Evolutionary conservation across 2,797 vertebrate genomes (phyloP).

Genomic region (Malurus leucopterus): DNA sequence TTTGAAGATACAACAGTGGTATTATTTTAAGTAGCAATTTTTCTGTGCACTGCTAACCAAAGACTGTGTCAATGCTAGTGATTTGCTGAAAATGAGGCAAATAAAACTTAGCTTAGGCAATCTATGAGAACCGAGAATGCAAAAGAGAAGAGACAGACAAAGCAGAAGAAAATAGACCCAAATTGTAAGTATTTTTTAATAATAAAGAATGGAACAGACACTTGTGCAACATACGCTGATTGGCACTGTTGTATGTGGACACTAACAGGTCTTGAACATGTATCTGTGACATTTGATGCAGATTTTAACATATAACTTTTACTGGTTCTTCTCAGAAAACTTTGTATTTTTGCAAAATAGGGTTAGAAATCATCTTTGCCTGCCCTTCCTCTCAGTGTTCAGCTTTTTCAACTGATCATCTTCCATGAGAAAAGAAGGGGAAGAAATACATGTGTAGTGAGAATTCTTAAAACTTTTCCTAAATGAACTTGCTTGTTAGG

Average conservation of each 20-base stretch:
- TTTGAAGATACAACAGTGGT: neutral
- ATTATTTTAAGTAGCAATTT: neutral
- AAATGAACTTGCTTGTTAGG: neutral
- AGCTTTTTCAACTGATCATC: neutral
- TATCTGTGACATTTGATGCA: neutral
- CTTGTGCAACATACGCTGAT: neutral
- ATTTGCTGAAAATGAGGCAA: slow-evolving; percentile 18
- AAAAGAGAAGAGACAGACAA: neutral
- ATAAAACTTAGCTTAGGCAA: neutral
- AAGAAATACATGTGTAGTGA: neutral
- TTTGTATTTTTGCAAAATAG: neutral
- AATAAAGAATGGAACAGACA: neutral
- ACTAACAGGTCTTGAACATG: neutral
- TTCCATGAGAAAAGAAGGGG: neutral
- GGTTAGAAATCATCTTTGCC: neutral
- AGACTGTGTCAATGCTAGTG: neutral
- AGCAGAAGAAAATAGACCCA: neutral
- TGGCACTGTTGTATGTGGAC: neutral
- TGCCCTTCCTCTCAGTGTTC: neutral
- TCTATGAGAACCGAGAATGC: neutral
- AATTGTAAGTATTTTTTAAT: neutral
- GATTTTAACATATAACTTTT: neutral
- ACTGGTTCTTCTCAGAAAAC: neutral
- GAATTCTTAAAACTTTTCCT: neutral
- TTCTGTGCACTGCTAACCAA: neutral